Conservation (phyloP, 2,113 vertebrate species). For the Otolemur garnettii region DNA sequence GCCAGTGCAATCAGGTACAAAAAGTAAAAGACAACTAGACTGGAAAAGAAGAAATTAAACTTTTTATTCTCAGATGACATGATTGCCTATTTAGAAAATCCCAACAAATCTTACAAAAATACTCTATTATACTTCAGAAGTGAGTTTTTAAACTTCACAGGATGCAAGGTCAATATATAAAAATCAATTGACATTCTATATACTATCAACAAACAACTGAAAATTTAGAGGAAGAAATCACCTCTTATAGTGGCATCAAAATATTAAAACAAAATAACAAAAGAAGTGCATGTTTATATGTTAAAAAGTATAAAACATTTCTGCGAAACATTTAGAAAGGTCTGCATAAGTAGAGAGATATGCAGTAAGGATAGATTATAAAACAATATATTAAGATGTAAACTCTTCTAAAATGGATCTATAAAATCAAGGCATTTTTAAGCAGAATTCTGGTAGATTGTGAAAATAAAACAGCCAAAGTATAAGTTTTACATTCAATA, state of each 20-base stretch:
- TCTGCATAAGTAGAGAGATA: neutral
- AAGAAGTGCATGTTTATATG: neutral
- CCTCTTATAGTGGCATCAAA: neutral
- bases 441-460: neutral
- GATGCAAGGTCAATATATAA: neutral
- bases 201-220: neutral
- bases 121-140: neutral
- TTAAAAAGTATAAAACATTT: neutral
- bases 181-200: neutral
- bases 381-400: neutral
- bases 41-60: neutral
- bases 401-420: neutral
- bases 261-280: neutral
- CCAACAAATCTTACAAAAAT: neutral
- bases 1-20: neutral
- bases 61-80: neutral
- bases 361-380: neutral
- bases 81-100: neutral
- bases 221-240: conserved; percentile 7
- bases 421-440: neutral
- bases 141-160: neutral
- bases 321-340: neutral
- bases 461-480: neutral
- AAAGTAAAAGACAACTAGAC: neutral
- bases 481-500: neutral